Conservation (phyloP, 1,140 invertebrate species). For the Drosophila eugracilis region DNA sequence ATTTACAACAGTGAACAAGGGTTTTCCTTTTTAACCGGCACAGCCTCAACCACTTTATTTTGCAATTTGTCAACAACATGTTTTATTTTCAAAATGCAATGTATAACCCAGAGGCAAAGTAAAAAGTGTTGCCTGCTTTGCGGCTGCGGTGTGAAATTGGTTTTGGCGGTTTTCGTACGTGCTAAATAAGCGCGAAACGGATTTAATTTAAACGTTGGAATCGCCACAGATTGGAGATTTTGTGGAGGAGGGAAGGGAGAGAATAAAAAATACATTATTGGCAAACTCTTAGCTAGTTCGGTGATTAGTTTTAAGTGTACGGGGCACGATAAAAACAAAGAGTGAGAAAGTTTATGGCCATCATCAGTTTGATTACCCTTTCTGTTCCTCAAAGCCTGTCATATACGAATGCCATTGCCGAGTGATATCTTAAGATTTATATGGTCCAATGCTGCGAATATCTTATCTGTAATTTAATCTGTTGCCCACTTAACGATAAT, state of each 20-base stretch:
- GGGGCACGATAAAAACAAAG: not conserved
- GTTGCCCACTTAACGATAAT: slow-evolving; percentile 51
- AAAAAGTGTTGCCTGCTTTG: slow-evolving; percentile 63
- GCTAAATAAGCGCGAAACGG: slow-evolving; percentile 61
- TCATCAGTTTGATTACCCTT: slow-evolving; percentile 21
- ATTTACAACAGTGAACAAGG: slow-evolving; percentile 58
- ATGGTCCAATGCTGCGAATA: slow-evolving; percentile 49
- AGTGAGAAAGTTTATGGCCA: slow-evolving; percentile 1
- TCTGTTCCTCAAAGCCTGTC: slow-evolving; percentile 25
- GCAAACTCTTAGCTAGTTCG: slow-evolving; percentile 8
- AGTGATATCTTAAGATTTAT: slow-evolving; percentile 78
- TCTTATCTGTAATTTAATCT: slow-evolving; percentile 75
- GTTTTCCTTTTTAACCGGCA: not conserved
- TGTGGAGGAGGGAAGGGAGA: not conserved
- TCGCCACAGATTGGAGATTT: not conserved
- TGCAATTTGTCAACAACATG: slow-evolving; percentile 66
- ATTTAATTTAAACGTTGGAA: slow-evolving; percentile 38
- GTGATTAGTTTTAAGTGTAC: slow-evolving; percentile 17
- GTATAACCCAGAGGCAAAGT: slow-evolving; percentile 7
- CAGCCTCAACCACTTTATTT: slow-evolving; percentile 18
- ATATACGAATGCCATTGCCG: slow-evolving; percentile 22
- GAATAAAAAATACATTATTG: slow-evolving; percentile 25
- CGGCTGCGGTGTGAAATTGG: slow-evolving; percentile 55
- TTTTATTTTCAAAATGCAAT: slow-evolving; percentile 21
- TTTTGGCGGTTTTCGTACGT: slow-evolving; percentile 64